Conservation (phyloP, 2,888 invertebrate species). For the Eledona agricola region DNA sequence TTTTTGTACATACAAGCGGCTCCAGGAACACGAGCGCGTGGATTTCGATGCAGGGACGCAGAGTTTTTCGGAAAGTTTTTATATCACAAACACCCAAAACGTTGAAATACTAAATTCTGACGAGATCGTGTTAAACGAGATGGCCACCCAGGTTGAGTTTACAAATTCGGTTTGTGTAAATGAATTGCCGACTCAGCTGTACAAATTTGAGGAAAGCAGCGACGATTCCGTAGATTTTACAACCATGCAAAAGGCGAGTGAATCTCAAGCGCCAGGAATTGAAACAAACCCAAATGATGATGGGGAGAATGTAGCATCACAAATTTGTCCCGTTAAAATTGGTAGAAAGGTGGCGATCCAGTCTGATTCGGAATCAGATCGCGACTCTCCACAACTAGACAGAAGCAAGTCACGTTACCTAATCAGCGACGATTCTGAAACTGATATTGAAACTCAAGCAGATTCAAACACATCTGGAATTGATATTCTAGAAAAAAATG, state of each 20-base stretch:
- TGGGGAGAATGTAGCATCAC: slow-evolving; percentile 1
- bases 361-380: slow-evolving; percentile 26
- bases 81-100: slow-evolving; percentile 46
- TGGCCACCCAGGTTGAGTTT: slow-evolving; percentile 39
- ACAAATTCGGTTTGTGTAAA: slow-evolving; percentile 17
- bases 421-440: slow-evolving; percentile 38
- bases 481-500: neutral
- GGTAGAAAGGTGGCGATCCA: slow-evolving; percentile 6
- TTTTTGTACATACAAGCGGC: slow-evolving; percentile 31
- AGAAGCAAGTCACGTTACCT: slow-evolving; percentile 11
- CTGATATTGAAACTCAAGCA: slow-evolving; percentile 40
- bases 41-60: slow-evolving; percentile 42
- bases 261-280: slow-evolving; percentile 10
- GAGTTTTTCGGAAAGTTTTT: slow-evolving; percentile 48
- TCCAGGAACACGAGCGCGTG: neutral
- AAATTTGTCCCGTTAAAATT: slow-evolving; percentile 7
- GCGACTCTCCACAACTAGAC: slow-evolving; percentile 9
- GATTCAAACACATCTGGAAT: no score
- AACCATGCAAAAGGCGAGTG: slow-evolving; percentile 40
- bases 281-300: slow-evolving; percentile 6
- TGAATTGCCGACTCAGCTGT: slow-evolving; percentile 21
- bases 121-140: slow-evolving; percentile 34
- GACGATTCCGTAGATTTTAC: slow-evolving; percentile 47
- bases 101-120: neutral
- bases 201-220: slow-evolving; percentile 30